Evolutionary conservation across 2,888 invertebrate species (phyloP), one percentile per base, ranked within the genome.

Genomic region (Diloba caeruleocephala): DNA sequence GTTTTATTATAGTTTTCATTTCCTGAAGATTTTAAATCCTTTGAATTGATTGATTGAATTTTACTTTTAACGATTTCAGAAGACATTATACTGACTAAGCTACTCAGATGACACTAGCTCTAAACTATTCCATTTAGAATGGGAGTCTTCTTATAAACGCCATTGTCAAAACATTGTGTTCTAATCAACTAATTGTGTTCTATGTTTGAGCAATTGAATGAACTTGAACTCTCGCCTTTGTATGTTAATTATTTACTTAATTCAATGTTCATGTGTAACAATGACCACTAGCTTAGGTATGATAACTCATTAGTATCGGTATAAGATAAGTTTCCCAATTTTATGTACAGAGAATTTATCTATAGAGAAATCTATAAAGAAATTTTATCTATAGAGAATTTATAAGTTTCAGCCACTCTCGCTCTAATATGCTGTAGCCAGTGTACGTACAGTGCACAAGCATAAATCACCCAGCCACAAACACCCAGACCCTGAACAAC

Each of bases 201-300:
- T 26, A 7, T 25, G 32, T 28, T 62, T 59, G 25, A 33, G 46
- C 37, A 56, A 59, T 21, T 21, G 15, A 39, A 26, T 12, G 54
- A 29, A 34, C 63, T 62, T 58, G 57, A 55, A 59, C 56, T 41
- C 25, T 5, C 3, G 17, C 26, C 36, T 55, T 58, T 58, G 55
- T 63, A 63, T 58, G 63, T 17, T 25, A 28, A 58, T 31, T 17
- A 33, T 2, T 26, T 26, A 26, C 4, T 26, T 26, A 26, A 1
- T 26, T 10, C 21, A 21, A 21, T 21, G 21, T 21, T 21, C 7
- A 7, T 21, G 21, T 7, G 21, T 21, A 21, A 21, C 21, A 21
- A 7, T 21, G 21, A 21, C 21, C 21, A 21, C 5, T 21, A 21
- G 21, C 21, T 21, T 21, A n/a, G n/a, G n/a, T n/a, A n/a, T n/a